Conservation (phyloP, 2,888 invertebrate genomes). For the Eilema caniola region DNA sequence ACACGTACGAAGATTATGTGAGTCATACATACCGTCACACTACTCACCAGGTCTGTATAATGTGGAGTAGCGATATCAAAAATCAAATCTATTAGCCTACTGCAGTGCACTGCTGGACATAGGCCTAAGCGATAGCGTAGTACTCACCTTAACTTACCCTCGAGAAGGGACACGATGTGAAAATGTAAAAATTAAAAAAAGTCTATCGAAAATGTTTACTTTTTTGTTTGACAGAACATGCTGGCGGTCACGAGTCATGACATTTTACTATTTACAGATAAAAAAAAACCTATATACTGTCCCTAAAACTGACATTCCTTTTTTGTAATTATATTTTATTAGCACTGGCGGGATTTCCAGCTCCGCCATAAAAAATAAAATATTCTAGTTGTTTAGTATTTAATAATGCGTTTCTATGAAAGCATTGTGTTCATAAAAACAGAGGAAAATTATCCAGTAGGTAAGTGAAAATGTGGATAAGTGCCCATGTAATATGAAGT, state of each 20-base stretch:
- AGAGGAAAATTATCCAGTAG: slow-evolving; percentile 2
- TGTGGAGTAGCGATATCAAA: too few species aligned
- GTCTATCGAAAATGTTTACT: neutral
- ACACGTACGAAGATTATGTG: too few species aligned
- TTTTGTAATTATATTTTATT: slow-evolving; percentile 12
- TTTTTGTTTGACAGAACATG: neutral
- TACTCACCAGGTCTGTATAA: too few species aligned
- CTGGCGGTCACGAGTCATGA: neutral
- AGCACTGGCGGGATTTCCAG: slow-evolving; percentile 1
- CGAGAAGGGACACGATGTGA: too few species aligned
- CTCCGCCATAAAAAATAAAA: slow-evolving; percentile 8
- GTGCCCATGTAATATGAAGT: neutral
- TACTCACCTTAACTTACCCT: too few species aligned
- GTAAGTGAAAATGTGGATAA: neutral
- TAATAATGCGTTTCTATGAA: slow-evolving; percentile 11
- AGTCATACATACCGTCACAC: too few species aligned
- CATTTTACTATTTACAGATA: neutral
- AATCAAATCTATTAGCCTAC: too few species aligned
- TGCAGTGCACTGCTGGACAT: too few species aligned
- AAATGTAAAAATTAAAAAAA: neutral
- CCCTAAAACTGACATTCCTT: slow-evolving; percentile 9
- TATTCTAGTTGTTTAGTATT: neutral
- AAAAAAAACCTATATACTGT: slow-evolving; percentile 7
- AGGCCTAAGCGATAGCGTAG: too few species aligned
- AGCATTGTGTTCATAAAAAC: slow-evolving; percentile 9